Evolutionary conservation across 2,888 invertebrate species (phyloP).

Genomic region (Pemphredon lugubris): DNA sequence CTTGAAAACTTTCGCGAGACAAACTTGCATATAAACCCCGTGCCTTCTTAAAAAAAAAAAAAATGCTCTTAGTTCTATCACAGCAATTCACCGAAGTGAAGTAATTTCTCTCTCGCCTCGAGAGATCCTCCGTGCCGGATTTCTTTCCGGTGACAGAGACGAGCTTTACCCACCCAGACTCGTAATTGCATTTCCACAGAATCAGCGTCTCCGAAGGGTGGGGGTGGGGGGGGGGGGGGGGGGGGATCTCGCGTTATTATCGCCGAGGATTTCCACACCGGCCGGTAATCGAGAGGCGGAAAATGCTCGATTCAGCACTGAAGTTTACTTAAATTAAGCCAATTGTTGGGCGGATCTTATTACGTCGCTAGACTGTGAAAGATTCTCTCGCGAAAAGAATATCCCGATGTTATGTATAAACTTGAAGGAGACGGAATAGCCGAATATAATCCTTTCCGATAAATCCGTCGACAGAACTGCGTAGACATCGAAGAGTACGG

Average conservation of each 20-base stretch:
- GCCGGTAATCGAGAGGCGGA: slow-evolving; percentile 57
- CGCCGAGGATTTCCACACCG: slow-evolving; percentile 52
- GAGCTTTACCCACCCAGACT: slow-evolving; percentile 30
- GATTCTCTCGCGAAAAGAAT: not conserved
- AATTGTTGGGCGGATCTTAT: slow-evolving; percentile 50
- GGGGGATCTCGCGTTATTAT: slow-evolving; percentile 60
- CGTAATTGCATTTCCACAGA: slow-evolving; percentile 64
- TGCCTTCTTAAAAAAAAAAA: slow-evolving; percentile 12
- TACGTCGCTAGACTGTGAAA: slow-evolving; percentile 12
- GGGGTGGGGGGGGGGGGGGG: no score
- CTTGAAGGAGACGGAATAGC: not conserved
- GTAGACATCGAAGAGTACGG: no score
- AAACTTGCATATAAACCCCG: slow-evolving; percentile 31
- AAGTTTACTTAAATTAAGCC: slow-evolving; percentile 59
- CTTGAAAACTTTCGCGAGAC: slow-evolving; percentile 22
- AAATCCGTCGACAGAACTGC: no score
- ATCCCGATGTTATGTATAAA: not conserved
- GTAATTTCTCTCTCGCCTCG: slow-evolving; percentile 54
- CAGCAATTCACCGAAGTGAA: slow-evolving; percentile 46
- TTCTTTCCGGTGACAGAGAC: slow-evolving; percentile 51
- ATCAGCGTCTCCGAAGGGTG: slow-evolving; percentile 49
- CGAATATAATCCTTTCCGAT: not conserved
- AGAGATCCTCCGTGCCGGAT: slow-evolving; percentile 47
- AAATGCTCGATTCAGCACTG: slow-evolving; percentile 43
- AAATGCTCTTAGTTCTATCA: slow-evolving; percentile 47